Percentiles rank a stretch among this genome's conserved stretches.
Evolutionary conservation across 1,140 invertebrate species (phyloP).

Genomic region (Anagrus nilaparvatae): DNA sequence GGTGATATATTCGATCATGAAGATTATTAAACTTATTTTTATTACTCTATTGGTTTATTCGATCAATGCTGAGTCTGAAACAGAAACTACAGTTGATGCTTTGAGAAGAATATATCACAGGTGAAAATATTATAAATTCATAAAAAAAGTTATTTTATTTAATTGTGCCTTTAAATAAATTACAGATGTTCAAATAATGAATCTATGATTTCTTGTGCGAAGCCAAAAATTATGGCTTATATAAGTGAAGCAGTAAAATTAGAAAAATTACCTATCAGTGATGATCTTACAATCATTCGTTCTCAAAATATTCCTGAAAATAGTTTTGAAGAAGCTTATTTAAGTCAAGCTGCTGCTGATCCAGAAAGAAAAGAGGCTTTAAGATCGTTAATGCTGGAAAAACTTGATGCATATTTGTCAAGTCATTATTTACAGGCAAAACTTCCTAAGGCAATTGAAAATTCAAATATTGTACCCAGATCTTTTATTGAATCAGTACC

Average conservation of each 20-base stretch:
- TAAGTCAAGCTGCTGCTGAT: conserved; percentile 23
- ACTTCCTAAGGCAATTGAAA: conserved; percentile 37
- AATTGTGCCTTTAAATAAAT: background rate
- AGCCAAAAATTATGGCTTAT: conserved; percentile 65
- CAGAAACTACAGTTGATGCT: conserved; percentile 28
- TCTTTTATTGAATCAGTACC: conserved; percentile 56
- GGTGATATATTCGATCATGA: conserved; percentile 26
- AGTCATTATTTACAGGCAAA: conserved; percentile 39
- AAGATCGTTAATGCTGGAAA: conserved; percentile 38
- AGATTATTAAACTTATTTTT: too few relatives aligned
- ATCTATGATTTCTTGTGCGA: conserved; percentile 51
- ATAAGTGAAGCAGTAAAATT: conserved; percentile 53
- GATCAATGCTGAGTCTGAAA: conserved; percentile 21
- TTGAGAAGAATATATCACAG: conserved; percentile 36
- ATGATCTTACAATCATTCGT: conserved; percentile 59
- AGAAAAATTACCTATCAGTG: conserved; percentile 59
- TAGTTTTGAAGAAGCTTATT: conserved; percentile 29
- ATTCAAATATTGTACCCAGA: conserved; percentile 48
- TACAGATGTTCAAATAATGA: conserved; percentile 34
- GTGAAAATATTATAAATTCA: conserved; percentile 19
- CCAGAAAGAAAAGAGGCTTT: conserved; percentile 28
- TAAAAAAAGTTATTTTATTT: background rate
- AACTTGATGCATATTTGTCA: conserved; percentile 37
- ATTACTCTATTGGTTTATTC: too few relatives aligned
- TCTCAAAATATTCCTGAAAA: conserved; percentile 45